Evolutionary conservation across 2,113 vertebrate genomes (phyloP).

Genomic region (Grammomys dolichurus): DNA sequence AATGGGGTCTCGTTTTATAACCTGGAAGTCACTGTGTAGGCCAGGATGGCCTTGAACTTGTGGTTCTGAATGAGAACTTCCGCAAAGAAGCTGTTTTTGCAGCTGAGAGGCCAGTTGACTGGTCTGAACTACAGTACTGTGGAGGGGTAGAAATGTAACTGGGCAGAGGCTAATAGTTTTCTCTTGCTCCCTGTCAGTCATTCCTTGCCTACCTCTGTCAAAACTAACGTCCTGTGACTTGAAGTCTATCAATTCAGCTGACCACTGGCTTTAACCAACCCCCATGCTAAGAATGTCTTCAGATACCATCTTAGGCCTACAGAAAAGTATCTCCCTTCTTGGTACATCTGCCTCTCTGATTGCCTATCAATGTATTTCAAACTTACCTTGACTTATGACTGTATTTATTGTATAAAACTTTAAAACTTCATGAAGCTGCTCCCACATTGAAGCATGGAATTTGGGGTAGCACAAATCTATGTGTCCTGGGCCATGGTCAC

Average conservation of each 20-base stretch:
- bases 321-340: neutral
- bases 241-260: neutral
- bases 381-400: neutral
- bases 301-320: neutral
- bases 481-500: neutral
- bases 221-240: neutral
- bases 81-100: neutral
- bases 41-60: neutral
- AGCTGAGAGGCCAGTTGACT: no score
- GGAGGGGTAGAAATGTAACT: neutral
- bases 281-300: neutral
- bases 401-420: neutral
- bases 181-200: neutral
- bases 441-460: neutral
- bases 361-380: neutral
- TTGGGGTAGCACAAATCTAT: neutral
- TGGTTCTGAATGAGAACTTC: neutral
- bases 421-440: neutral
- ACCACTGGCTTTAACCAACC: no score
- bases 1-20: neutral
- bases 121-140: neutral
- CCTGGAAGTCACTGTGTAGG: neutral
- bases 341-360: no score
- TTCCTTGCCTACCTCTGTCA: neutral
- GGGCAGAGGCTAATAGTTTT: neutral